Conservation (phyloP, 2,797 vertebrate species). For the Chaenodraco wilsoni region DNA sequence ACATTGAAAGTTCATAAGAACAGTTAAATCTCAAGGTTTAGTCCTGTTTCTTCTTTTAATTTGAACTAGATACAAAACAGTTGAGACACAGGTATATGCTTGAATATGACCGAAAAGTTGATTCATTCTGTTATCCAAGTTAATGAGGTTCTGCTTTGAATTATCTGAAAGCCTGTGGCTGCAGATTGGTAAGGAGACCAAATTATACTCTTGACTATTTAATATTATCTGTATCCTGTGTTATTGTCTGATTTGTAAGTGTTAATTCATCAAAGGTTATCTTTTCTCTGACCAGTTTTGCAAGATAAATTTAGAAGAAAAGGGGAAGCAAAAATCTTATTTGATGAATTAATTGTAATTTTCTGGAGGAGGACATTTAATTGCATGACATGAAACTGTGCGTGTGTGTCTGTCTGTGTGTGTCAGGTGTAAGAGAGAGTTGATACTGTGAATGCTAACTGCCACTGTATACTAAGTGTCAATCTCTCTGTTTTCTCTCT, state of each 20-base stretch:
- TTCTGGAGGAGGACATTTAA: conserved; percentile 32
- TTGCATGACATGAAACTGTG: conserved; percentile 10
- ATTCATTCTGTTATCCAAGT: conserved; percentile 51
- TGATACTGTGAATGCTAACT: conserved; percentile 51
- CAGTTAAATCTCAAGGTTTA: neutral
- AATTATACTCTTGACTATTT: conserved; percentile 37
- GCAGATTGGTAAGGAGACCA: conserved; percentile 27
- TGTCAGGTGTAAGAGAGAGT: conserved; percentile 10
- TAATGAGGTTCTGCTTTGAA: conserved; percentile 50
- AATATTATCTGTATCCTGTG: conserved; percentile 38
- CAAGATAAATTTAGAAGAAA: conserved; percentile 35
- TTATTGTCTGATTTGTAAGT: conserved; percentile 42
- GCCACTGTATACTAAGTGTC: conserved; percentile 68
- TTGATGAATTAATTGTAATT: conserved; percentile 42
- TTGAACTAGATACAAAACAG: conserved; percentile 16
- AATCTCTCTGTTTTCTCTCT: conserved; percentile 76
- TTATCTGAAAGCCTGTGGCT: conserved; percentile 51
- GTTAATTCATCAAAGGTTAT: conserved; percentile 59
- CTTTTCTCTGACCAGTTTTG: conserved; percentile 37
- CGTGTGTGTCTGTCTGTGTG: neutral
- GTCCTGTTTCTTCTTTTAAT: conserved; percentile 14
- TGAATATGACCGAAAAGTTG: conserved; percentile 26
- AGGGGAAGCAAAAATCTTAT: conserved; percentile 30
- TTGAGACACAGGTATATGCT: conserved; percentile 4
- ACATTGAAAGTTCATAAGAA: neutral